phyloP scores from a whole-genome alignment of 2,113 vertebrate genomes.

The Cochlearius cochlearius region DNA sequence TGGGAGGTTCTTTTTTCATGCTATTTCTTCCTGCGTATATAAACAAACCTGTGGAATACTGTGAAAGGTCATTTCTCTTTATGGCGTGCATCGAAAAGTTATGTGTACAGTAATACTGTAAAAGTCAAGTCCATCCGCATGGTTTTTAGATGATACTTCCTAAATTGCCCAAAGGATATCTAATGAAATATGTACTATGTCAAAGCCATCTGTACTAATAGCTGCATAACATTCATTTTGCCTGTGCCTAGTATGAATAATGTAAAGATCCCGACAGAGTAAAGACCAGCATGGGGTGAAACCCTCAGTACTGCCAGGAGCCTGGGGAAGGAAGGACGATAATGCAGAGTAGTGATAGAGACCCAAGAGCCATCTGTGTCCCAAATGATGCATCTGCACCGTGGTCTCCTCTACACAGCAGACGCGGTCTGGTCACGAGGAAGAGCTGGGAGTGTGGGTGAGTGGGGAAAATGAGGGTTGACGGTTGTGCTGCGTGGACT shows the following conservation, averaged over 20 bases:
- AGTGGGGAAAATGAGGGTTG: not conserved
- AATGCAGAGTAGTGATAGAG: not conserved
- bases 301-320: not conserved
- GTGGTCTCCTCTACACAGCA: not conserved
- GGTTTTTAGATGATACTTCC: conserved; percentile 21
- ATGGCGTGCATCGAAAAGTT: not conserved
- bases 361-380: not conserved
- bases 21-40: not conserved
- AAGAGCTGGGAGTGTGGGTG: not conserved
- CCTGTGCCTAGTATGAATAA: not conserved
- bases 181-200: conserved; percentile 16
- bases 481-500: not conserved
- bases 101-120: not conserved
- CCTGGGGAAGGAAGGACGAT: not conserved
- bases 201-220: not conserved
- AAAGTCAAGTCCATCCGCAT: not conserved
- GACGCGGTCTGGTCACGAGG: rapidly evolving
- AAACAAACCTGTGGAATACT: not conserved
- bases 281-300: not conserved
- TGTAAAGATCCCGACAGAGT: not conserved
- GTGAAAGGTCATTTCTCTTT: not conserved
- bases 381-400: not conserved
- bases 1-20: not conserved
- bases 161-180: not conserved
- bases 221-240: not conserved